Base-by-base conservation (phyloP, 2,113 vertebrate species). In the Ictalurus furcatus region DNA sequence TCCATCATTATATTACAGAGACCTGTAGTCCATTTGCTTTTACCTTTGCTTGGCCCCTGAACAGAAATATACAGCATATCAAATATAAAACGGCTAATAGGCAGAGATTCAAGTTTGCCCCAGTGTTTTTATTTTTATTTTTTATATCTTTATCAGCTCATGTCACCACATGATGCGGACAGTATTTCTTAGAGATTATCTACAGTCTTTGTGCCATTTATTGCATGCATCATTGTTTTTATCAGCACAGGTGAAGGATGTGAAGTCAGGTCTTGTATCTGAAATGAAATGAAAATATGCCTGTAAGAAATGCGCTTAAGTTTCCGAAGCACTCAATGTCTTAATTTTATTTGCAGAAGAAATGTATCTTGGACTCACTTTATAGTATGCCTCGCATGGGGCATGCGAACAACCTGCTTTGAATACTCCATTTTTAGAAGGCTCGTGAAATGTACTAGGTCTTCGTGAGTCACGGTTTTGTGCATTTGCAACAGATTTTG, bases 1-100 rank as follows among this genome's bases (percentile, higher is more conserved):
- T 89, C 81, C 86, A 91, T 92, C 90, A 88, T 92, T 76, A 88
- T 80, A 91, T 92, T 87, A 88, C 34, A 89, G 59, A 90, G 87
- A 73, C 6, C 7, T 48, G 30, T 59, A 28, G 34, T 48, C 12
- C 12, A 25, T 44, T n/a, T 11, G 34, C 17, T 81, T 56, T 3
- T 83, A 61, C 21, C 30, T 61, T 40, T 61, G 58, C 63, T 52
- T 67, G 14, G 37, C 6, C 17, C 1, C 59, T 65, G 28, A 48
- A 65, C 23, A 28, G 4, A 52, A 67, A 37, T 25, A 59, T 37
- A 83, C 16, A 59, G 52, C 79, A 21, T 58, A 34, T 82, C 11
- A 61, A 21, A 83, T 59, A 59, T 19, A 59, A 37, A 87, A 48
- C 6, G 40, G 52, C 54, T 56, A 86, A 37, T 76, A 25, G 2